A percentile compares a stretch with the other conserved stretches of the same genome.
phyloP scores from a whole-genome alignment of 2,797 vertebrate genomes.

The Hafferia zeledoni region DNA sequence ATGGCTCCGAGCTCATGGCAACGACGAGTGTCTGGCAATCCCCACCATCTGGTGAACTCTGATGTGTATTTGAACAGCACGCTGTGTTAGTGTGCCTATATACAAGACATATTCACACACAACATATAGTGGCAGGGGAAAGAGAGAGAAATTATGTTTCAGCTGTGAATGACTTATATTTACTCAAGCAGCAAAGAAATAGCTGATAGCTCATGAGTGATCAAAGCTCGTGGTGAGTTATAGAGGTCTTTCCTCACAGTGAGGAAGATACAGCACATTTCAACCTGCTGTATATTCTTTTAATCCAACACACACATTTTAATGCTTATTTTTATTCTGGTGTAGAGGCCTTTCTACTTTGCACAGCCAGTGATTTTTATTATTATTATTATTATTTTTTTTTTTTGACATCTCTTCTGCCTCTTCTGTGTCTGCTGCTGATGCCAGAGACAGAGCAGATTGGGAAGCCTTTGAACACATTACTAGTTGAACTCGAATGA shows the following conservation, averaged over 20 bases:
- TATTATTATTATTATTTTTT: background rate
- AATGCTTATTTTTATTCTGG: constrained; percentile 72
- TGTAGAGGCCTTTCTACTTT: constrained; percentile 54
- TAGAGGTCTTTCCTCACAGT: constrained; percentile 53
- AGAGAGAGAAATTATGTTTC: constrained; percentile 54
- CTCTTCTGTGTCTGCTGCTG: constrained; percentile 54
- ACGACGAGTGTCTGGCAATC: constrained; percentile 60
- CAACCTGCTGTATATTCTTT: constrained; percentile 69
- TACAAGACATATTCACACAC: constrained; percentile 29
- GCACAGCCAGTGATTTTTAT: background rate
- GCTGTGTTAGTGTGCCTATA: constrained; percentile 46
- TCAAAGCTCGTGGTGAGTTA: constrained; percentile 49
- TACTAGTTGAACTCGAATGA: constrained; percentile 63
- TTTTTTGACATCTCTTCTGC: constrained; percentile 30
- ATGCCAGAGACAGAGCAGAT: constrained; percentile 65
- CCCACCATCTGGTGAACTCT: constrained; percentile 68
- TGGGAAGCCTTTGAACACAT: constrained; percentile 62
- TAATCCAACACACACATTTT: constrained; percentile 49
- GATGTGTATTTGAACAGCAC: constrained; percentile 64
- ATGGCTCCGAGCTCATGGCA: constrained; percentile 63
- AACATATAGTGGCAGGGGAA: constrained; percentile 63
- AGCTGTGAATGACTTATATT: constrained; percentile 62
- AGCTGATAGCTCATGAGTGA: constrained; percentile 46
- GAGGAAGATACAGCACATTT: constrained; percentile 54
- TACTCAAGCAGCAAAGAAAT: constrained; percentile 49